Conservation (phyloP, 2,797 vertebrate species). For the Vireo griseus region DNA sequence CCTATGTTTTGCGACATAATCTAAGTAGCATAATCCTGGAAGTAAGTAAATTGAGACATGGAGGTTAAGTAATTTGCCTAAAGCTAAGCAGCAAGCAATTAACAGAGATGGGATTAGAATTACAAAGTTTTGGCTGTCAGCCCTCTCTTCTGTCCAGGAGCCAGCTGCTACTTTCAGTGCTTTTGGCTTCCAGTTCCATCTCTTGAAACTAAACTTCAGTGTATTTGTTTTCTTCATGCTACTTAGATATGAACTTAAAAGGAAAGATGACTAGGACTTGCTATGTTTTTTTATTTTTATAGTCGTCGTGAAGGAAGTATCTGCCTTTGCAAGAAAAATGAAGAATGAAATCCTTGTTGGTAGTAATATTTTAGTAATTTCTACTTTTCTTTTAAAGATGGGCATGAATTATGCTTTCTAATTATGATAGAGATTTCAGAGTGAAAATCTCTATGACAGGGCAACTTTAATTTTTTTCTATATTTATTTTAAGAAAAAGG, state of each 20-base stretch:
- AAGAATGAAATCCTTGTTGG: not conserved
- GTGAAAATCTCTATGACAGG: not conserved
- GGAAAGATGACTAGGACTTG: not conserved
- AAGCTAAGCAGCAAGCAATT: not conserved
- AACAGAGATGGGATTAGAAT: conserved; percentile 21
- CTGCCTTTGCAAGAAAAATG: not conserved
- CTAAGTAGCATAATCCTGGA: conserved; percentile 3
- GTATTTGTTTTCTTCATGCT: not conserved
- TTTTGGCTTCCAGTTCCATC: not conserved
- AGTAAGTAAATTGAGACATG: conserved; percentile 4
- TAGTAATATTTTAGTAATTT: not conserved
- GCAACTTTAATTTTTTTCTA: not conserved
- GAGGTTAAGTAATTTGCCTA: conserved; percentile 29
- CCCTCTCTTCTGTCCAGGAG: not conserved
- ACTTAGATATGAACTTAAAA: not conserved
- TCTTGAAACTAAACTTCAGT: not conserved
- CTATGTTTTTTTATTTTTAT: not conserved
- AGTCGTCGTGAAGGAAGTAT: not conserved
- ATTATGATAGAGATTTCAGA: not conserved
- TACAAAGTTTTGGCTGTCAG: not conserved
- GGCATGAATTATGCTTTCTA: not conserved
- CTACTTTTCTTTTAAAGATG: not conserved
- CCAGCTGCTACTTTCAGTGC: not conserved
- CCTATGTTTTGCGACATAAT: not conserved
- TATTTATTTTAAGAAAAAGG: not conserved